Percentiles rank a stretch among this genome's conserved stretches.
Conservation (phyloP, 2,113 vertebrate species). For the Scartelaos histophorus region DNA sequence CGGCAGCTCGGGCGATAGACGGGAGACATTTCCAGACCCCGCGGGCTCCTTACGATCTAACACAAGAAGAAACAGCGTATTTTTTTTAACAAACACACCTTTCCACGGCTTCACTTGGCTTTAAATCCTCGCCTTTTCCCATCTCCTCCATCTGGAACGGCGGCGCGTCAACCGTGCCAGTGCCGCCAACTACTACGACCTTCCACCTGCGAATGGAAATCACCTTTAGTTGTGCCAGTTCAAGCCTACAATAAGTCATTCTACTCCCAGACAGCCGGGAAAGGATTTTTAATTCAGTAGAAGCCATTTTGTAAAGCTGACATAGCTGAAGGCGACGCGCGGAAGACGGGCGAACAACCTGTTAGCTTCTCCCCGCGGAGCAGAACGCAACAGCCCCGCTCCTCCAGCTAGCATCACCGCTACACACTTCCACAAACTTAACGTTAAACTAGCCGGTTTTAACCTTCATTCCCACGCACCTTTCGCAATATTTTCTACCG, state of each 20-base stretch:
- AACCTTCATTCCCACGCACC: neutral
- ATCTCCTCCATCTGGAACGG: neutral
- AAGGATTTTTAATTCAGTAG: neutral
- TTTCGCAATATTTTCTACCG: neutral
- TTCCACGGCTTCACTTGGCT: neutral
- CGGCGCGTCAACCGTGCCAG: neutral
- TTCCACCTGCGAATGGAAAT: conserved; percentile 22
- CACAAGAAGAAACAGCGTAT: conserved; percentile 2
- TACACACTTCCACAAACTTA: conserved; percentile 48
- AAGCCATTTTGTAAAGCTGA: neutral
- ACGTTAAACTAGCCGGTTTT: neutral
- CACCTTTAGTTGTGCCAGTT: neutral
- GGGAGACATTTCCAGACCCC: conserved; percentile 36
- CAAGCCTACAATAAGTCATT: conserved; percentile 12
- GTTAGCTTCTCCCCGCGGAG: conserved; percentile 46
- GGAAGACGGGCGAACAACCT: conserved; percentile 43
- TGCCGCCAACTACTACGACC: conserved; percentile 20
- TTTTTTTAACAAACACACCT: neutral
- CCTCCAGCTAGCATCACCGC: conserved; percentile 7
- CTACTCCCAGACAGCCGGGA: neutral
- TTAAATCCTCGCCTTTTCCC: neutral
- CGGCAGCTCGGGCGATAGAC: conserved; percentile 26
- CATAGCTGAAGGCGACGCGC: neutral
- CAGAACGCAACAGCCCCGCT: conserved; percentile 5
- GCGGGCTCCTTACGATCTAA: conserved; percentile 1